Conservation (phyloP, 37 sponge, comb jelly and placozoan genomes). For the Aphrocallistes beatrix region DNA sequence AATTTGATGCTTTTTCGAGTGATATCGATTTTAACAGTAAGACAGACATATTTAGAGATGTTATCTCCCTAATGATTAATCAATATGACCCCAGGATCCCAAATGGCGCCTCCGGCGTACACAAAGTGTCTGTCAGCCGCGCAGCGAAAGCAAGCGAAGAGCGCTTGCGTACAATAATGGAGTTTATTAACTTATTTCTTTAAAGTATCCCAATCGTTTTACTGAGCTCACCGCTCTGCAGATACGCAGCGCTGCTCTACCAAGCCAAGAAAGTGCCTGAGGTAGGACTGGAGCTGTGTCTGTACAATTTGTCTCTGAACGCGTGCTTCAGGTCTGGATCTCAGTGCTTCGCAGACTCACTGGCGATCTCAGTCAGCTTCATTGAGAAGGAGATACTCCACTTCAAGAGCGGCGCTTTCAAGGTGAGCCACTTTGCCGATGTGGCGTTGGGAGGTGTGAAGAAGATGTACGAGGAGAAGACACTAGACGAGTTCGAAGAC, state of each 20-base stretch:
- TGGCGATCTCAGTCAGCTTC: slow-evolving; percentile 3
- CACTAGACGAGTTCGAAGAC: neutral
- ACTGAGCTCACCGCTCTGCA: too few relatives aligned
- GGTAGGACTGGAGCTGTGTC: neutral
- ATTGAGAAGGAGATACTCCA: neutral
- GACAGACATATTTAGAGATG: too few relatives aligned
- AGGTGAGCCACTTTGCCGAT: neutral
- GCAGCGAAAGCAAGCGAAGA: too few relatives aligned
- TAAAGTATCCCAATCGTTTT: too few relatives aligned
- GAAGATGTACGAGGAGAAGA: neutral
- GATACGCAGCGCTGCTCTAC: neutral
- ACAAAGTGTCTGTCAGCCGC: too few relatives aligned
- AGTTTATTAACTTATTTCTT: too few relatives aligned
- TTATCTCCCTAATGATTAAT: too few relatives aligned
- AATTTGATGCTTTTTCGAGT: too few relatives aligned
- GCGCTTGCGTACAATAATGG: too few relatives aligned
- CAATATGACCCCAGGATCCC: too few relatives aligned
- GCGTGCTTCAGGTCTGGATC: neutral
- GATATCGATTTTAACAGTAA: too few relatives aligned
- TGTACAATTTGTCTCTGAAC: neutral
- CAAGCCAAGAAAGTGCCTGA: neutral
- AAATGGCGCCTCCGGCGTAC: too few relatives aligned
- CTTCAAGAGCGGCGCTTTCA: neutral
- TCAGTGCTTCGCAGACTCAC: neutral
- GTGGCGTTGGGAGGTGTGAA: slow-evolving; percentile 3